phyloP scores from a whole-genome alignment of 2,797 vertebrate species.

The Scomberomorus guttatus region DNA sequence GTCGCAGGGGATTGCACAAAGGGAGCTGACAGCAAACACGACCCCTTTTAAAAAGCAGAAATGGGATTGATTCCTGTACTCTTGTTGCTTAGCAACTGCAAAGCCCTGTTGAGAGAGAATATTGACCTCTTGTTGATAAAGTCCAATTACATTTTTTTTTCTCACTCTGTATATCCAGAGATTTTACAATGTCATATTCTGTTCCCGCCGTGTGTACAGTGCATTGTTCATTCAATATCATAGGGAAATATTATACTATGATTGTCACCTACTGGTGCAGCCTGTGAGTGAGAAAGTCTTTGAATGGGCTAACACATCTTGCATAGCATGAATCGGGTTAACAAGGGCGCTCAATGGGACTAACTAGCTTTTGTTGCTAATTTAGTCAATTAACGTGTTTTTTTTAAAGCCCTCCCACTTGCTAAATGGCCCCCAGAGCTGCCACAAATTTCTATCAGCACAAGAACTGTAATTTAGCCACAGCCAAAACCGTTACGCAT shows the following conservation, averaged over 20 bases:
- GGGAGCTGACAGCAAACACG: conserved; percentile 77
- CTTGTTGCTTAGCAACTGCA: conserved; percentile 84
- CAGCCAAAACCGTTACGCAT: conserved; percentile 41
- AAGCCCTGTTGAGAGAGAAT: conserved; percentile 76
- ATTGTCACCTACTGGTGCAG: conserved; percentile 13
- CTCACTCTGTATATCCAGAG: conserved; percentile 60
- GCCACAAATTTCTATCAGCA: conserved; percentile 34
- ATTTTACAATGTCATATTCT: conserved; percentile 65
- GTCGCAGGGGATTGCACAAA: conserved; percentile 65
- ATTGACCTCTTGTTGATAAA: conserved; percentile 84
- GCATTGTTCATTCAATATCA: conserved; percentile 45
- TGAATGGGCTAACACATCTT: conserved; percentile 31
- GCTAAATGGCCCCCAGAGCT: conserved; percentile 50
- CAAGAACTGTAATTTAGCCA: conserved; percentile 60
- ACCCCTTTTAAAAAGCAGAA: conserved; percentile 78
- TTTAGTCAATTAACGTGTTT: conserved; percentile 59
- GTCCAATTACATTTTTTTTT: conserved; percentile 77
- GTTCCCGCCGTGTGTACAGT: conserved; percentile 31
- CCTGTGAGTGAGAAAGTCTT: conserved; percentile 20
- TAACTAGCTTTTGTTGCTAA: conserved; percentile 48
- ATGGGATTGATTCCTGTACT: conserved; percentile 78
- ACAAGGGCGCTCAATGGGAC: conserved; percentile 35
- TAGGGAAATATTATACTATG: conserved; percentile 48
- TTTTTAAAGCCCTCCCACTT: conserved; percentile 19
- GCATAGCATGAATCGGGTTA: conserved; percentile 25